Base-by-base conservation (phyloP, 2,797 vertebrate species). In the Malacoraja senta region DNA sequence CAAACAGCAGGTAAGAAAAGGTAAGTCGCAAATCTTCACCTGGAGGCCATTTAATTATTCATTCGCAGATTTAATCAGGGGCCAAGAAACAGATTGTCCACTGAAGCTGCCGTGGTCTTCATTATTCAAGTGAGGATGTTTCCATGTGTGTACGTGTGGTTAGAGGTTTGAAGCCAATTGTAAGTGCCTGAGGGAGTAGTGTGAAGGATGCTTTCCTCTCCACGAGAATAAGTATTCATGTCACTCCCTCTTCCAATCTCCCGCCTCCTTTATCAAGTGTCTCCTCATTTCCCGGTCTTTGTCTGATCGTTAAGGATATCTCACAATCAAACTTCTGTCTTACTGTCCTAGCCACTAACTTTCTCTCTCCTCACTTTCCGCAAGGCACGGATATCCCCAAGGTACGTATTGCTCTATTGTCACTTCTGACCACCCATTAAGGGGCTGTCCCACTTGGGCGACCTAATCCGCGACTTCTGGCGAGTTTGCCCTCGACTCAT, bases 11-110 rank as follows among this genome's bases (percentile, higher is more conserved):
- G 68, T 92, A 92, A 92, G 71, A 92, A 91, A 53, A 74, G 72
- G 35, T 35, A 76, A 91, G 53, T 76, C 76, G 38, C 38, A 15
- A 92, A 76, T 92, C 26, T 76, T 72, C 44, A 38, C 90, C 90
- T 71, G 72, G 1, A 17, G 90, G 71, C 90, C 13, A 2, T 76
- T 92, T 92, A 92, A 92, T 92, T 92, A 92, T 92, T 92, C 24
- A 92, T 53, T 92, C 6, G 24, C 10, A 74, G 71, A 92, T 92
- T 92, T 92, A 92, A 92, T 92, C 90, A 92, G 38, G 12, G 68
- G 26, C 24, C 29, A 38, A 53, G 58, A 53, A 29, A 76, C 38
- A 44, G 68, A 53, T 92, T 72, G 68, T 13, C 15, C 90, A 74
- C 44, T 74, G 90, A 92, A 76, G 71, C 8, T 32, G 24, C 68